These are phyloP conservation scores for Arothron firmamentum DNA, from an alignment of 2,113 vertebrate species.

Conservation along the genomic window DNA sequence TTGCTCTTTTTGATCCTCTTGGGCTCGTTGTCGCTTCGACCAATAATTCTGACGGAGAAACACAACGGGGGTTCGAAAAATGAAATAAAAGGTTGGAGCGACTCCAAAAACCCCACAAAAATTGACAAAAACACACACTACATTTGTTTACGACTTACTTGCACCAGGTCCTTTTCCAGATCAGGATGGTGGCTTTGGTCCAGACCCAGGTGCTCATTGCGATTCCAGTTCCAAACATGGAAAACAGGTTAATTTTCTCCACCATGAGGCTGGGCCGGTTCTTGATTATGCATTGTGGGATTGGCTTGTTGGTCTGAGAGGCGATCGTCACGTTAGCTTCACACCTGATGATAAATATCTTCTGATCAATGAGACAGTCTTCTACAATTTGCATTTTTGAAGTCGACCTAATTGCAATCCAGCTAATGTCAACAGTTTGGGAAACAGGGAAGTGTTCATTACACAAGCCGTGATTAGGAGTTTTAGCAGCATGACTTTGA, in stretches of 20 bases:
- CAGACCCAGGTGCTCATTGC: constrained; percentile 99
- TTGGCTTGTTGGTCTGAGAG: constrained; percentile 91
- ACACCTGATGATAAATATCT: constrained; percentile 74
- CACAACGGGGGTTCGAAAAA: neutral
- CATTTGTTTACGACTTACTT: constrained; percentile 70
- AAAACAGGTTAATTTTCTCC: constrained; percentile 98
- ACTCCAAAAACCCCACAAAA: neutral
- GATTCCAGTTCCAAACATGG: constrained; percentile 96
- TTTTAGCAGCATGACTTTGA: no score
- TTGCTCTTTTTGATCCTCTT: constrained; percentile 98
- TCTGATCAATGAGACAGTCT: neutral
- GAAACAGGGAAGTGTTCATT: no score
- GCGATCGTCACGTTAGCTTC: constrained; percentile 97
- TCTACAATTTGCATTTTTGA: no score
- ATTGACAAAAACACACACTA: neutral
- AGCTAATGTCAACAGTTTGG: no score
- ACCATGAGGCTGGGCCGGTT: constrained; percentile 93
- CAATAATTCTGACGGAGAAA: constrained; percentile 78
- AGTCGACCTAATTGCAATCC: no score
- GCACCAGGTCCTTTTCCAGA: constrained; percentile 98
- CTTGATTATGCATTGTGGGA: constrained; percentile 94
- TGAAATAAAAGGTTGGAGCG: neutral
- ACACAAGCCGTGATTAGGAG: no score
- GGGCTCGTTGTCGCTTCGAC: constrained; percentile 90
- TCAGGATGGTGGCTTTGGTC: constrained; percentile 97